Conservation (phyloP, 2,888 invertebrate genomes). For the Tineola bisselliella region DNA sequence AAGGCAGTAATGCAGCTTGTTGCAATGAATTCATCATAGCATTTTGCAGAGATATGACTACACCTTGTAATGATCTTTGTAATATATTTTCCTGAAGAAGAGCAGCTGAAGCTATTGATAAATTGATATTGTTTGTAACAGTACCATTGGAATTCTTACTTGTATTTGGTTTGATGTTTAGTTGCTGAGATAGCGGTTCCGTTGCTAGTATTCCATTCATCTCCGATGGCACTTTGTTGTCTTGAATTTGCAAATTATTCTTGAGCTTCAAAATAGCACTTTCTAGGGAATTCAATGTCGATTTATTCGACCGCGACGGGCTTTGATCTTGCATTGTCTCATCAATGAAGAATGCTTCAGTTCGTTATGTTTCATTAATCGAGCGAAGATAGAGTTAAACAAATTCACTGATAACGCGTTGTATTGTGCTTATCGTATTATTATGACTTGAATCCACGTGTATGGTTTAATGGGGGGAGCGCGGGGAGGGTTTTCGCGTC, state of each 20-base stretch:
- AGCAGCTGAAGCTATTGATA: conserved; percentile 70
- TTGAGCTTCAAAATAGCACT: conserved; percentile 64
- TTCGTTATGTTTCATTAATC: background rate
- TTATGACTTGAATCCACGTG: conserved; percentile 6
- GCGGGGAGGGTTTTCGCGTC: conserved; percentile 26
- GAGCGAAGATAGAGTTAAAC: background rate
- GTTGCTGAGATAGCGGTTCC: conserved; percentile 43
- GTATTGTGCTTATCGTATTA: background rate
- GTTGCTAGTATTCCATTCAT: conserved; percentile 47
- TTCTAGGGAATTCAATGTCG: conserved; percentile 59
- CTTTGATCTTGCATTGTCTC: conserved; percentile 62
- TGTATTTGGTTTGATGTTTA: conserved; percentile 46
- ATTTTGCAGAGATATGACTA: conserved; percentile 83
- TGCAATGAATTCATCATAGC: conserved; percentile 87
- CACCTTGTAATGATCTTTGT: conserved; percentile 80
- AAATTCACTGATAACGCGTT: background rate
- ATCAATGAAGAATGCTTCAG: conserved; percentile 7
- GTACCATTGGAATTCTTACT: conserved; percentile 56
- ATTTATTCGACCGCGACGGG: conserved; percentile 53
- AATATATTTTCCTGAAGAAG: conserved; percentile 71
- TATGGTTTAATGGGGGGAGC: conserved; percentile 22
- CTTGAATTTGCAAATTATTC: conserved; percentile 64
- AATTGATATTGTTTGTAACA: conserved; percentile 47
- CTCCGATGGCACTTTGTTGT: conserved; percentile 44
- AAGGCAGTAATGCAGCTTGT: conserved; percentile 83